A percentile compares a stretch with the other conserved stretches of the same genome.
Conservation (phyloP, 2,797 vertebrate genomes). For the Fistularia tabacaria region DNA sequence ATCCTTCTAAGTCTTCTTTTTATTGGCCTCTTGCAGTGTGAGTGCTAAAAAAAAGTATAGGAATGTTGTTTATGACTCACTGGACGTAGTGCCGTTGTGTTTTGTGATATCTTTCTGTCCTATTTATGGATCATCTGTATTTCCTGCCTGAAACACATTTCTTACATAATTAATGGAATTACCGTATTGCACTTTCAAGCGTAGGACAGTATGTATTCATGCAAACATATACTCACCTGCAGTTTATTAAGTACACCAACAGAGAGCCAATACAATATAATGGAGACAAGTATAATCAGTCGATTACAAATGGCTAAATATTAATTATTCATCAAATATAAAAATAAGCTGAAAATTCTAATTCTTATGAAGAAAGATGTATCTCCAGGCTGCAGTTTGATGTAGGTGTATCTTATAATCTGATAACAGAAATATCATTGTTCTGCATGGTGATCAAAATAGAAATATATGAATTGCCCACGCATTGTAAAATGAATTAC, state of each 20-base stretch:
- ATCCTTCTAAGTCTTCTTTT: background rate
- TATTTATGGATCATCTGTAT: constrained; percentile 71
- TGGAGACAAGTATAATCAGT: too few relatives aligned
- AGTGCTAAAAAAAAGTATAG: background rate
- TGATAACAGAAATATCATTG: background rate
- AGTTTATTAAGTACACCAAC: too few relatives aligned
- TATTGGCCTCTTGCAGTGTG: too few relatives aligned
- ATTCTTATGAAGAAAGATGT: too few relatives aligned
- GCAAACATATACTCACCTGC: constrained; percentile 1
- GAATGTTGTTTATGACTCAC: constrained; percentile 3
- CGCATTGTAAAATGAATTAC: background rate
- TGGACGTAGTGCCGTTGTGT: constrained; percentile 22
- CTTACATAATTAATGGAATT: constrained; percentile 71
- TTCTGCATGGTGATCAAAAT: background rate
- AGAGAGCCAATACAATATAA: too few relatives aligned
- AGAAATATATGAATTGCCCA: background rate
- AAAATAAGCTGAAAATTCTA: too few relatives aligned
- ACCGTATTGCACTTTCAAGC: constrained; percentile 54
- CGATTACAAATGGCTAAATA: too few relatives aligned
- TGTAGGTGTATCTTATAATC: too few relatives aligned
- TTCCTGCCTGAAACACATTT: constrained; percentile 58
- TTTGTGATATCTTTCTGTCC: constrained; percentile 50
- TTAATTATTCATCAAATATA: too few relatives aligned
- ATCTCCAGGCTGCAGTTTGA: too few relatives aligned
- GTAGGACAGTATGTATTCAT: constrained; percentile 27